Evolutionary conservation across 1,140 invertebrate species (phyloP).

Genomic region (Anastrepha ludens): DNA sequence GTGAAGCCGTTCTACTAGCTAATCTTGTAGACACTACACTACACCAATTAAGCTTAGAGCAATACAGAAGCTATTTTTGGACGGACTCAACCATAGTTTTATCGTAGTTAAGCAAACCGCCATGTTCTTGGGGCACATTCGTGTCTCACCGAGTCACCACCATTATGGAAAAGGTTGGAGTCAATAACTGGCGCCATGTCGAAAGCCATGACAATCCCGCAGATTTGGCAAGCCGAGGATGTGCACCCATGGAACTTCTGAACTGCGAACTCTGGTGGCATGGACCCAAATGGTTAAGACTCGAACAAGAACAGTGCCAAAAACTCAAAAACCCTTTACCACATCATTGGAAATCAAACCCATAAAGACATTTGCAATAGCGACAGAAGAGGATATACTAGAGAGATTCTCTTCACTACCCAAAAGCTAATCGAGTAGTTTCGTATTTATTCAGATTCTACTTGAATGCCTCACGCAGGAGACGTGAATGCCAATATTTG

Average conservation of each 20-base stretch:
- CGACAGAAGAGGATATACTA: background rate
- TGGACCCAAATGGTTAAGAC: background rate
- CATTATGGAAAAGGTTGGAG: slow-evolving; percentile 63
- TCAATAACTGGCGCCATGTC: slow-evolving; percentile 60
- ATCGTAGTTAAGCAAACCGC: slow-evolving; percentile 64
- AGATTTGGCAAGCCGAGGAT: slow-evolving; percentile 73
- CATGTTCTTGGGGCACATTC: slow-evolving; percentile 67
- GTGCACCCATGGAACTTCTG: background rate
- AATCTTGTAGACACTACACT: slow-evolving; percentile 59
- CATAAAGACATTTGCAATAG: background rate
- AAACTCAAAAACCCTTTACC: background rate
- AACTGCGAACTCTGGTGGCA: background rate
- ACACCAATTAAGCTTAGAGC: slow-evolving; percentile 60
- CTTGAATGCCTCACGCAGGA: background rate
- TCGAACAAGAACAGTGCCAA: background rate
- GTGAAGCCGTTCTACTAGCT: slow-evolving; percentile 65
- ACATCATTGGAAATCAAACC: background rate
- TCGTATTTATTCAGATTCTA: background rate
- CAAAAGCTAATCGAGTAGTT: too few relatives aligned
- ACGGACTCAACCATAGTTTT: slow-evolving; percentile 74
- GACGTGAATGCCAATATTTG: background rate
- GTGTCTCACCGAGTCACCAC: slow-evolving; percentile 71
- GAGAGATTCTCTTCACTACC: too few relatives aligned
- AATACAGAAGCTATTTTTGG: slow-evolving; percentile 68
- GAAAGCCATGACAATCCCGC: slow-evolving; percentile 70